These are phyloP conservation scores for Eulithis prunata DNA, from an alignment of 2,888 invertebrate species.

Conservation along the genomic window DNA sequence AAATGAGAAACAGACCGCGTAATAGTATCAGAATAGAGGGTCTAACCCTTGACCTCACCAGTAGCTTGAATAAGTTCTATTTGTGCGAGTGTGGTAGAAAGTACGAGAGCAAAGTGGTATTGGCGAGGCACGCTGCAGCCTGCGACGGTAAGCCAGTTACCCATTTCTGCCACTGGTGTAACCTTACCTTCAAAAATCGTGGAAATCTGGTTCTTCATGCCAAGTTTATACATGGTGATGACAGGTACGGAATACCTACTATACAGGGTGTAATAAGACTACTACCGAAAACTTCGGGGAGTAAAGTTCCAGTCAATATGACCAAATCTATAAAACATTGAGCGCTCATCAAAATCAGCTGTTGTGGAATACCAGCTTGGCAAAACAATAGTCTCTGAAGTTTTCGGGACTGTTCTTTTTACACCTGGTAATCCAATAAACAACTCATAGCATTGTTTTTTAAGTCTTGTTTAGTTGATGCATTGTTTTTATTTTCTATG, in stretches of 20 bases:
- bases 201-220: conserved; percentile 49
- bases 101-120: conserved; percentile 19
- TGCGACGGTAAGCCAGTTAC: conserved; percentile 19
- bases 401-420: no score
- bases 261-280: background rate
- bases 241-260: conserved; percentile 30
- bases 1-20: conserved; percentile 27
- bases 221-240: conserved; percentile 46
- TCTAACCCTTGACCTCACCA: conserved; percentile 33
- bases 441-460: no score
- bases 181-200: conserved; percentile 46
- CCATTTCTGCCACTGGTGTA: conserved; percentile 47
- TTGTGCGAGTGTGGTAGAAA: conserved; percentile 37
- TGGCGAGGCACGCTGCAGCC: conserved; percentile 23
- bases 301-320: no score
- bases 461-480: no score
- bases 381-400: no score
- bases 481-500: no score
- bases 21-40: conserved; percentile 26
- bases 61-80: conserved; percentile 40
- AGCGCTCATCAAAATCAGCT: no score
- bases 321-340: no score
- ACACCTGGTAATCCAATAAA: no score
- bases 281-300: no score
- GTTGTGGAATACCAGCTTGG: no score